A percentile compares a stretch with the other conserved stretches of the same genome.
Conservation (phyloP, 2,888 invertebrate genomes). For the Mythimna lalbum region DNA sequence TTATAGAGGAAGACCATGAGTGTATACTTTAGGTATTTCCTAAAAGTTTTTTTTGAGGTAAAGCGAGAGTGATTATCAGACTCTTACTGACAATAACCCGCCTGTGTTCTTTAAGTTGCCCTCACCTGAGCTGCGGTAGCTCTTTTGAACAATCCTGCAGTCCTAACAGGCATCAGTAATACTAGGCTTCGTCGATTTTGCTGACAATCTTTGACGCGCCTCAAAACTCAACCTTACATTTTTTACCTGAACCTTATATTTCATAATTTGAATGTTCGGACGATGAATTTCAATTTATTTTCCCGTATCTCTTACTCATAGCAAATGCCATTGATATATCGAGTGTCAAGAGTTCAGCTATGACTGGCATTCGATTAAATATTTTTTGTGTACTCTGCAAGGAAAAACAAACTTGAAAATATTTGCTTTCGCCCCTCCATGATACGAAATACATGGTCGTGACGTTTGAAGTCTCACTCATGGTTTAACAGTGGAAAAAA, state of each 20-base stretch:
- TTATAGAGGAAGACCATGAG: too few species aligned
- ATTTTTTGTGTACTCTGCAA: conserved; percentile 1
- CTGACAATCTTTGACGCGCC: too few species aligned
- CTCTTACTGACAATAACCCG: too few species aligned
- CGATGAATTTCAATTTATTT: conserved; percentile 11
- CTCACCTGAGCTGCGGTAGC: too few species aligned
- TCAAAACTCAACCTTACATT: not conserved
- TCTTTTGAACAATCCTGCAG: too few species aligned
- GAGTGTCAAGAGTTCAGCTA: conserved; percentile 10
- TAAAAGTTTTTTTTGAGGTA: too few species aligned
- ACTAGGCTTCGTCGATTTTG: too few species aligned
- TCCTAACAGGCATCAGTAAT: too few species aligned
- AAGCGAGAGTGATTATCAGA: too few species aligned
- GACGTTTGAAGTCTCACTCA: conserved; percentile 20
- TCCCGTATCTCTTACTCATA: conserved; percentile 3
- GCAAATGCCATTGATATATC: conserved; percentile 1
- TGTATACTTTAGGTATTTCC: too few species aligned
- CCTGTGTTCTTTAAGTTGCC: too few species aligned
- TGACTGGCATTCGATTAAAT: conserved; percentile 39
- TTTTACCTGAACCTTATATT: not conserved
- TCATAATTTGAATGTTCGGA: not conserved
- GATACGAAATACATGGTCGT: not conserved
- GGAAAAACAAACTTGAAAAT: conserved; percentile 12
- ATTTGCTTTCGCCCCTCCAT: conserved; percentile 1
- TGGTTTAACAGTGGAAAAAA: not conserved